A percentile compares a stretch with the other conserved stretches of the same genome.
Conservation (phyloP, 1,140 invertebrate species). For the Radopholus similis region DNA sequence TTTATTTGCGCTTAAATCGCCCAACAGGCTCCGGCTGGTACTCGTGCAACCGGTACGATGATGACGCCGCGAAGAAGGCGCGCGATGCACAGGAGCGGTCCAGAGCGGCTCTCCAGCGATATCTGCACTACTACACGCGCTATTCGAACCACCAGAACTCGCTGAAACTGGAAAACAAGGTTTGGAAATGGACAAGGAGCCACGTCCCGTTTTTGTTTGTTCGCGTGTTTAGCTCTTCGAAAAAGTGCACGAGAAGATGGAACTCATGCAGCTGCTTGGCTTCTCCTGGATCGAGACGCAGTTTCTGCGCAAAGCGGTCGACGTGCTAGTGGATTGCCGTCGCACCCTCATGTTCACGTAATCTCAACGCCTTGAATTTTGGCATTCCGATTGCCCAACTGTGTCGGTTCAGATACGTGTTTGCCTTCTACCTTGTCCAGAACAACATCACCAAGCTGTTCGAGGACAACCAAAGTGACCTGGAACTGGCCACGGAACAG, state of each 20-base stretch:
- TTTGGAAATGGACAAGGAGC: conserved; percentile 30
- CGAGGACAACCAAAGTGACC: conserved; percentile 96
- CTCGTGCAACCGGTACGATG: conserved; percentile 95
- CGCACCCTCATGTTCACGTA: conserved; percentile 94
- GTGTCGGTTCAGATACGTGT: conserved; percentile 72
- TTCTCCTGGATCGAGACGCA: conserved; percentile 99
- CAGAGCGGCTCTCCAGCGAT: conserved; percentile 81
- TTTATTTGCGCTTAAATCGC: neutral
- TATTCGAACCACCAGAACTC: conserved; percentile 99
- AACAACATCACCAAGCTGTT: conserved; percentile 99
- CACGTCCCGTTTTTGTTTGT: conserved; percentile 1
- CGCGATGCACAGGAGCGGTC: conserved; percentile 87
- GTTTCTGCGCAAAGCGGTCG: conserved; percentile 93
- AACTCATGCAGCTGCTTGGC: conserved; percentile 77
- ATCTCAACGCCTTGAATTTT: neutral
- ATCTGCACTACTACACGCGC: conserved; percentile 96
- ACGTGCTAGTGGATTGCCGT: conserved; percentile 89
- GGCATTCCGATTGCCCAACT: neutral
- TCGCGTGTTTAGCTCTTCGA: conserved; percentile 69
- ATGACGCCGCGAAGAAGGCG: conserved; percentile 90
- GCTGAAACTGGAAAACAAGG: conserved; percentile 92
- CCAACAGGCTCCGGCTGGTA: conserved; percentile 66
- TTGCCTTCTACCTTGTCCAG: conserved; percentile 94
- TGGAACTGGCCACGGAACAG: conserved; percentile 92
- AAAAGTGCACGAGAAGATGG: conserved; percentile 24